A percentile compares a stretch with the other conserved stretches of the same genome.
phyloP scores from a whole-genome alignment of 2,113 vertebrate genomes.

The Thomomys bottae region DNA sequence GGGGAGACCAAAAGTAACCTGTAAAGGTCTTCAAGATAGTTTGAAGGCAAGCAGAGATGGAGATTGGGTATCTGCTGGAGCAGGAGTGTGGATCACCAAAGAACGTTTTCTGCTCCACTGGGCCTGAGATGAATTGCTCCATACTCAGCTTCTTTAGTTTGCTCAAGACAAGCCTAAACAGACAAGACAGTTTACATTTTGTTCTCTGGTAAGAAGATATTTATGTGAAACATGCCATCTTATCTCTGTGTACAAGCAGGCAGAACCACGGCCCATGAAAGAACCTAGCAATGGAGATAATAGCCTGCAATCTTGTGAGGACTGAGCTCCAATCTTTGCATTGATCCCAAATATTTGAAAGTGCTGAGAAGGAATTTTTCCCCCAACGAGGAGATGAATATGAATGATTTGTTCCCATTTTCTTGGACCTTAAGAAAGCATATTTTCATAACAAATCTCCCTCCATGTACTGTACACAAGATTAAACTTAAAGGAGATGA shows the following conservation, averaged over 20 bases:
- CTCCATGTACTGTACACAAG: conserved; percentile 29
- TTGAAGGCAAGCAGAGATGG: not conserved
- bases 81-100: not conserved
- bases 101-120: not conserved
- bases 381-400: not conserved
- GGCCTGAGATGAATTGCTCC: not conserved
- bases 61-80: not conserved
- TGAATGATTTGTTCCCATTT: not conserved
- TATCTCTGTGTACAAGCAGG: not conserved
- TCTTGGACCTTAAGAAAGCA: not conserved
- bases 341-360: not conserved
- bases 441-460: not conserved
- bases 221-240: conserved; percentile 35
- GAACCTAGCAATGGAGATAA: not conserved
- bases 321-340: not conserved
- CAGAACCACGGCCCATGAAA: not conserved
- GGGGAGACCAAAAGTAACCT: not conserved
- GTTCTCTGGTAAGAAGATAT: not conserved
- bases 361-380: not conserved
- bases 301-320: not conserved
- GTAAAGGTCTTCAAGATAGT: no score
- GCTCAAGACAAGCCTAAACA: not conserved
- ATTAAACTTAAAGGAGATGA: conserved; percentile 61
- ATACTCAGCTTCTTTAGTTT: not conserved
- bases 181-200: conserved; percentile 1